Base-by-base conservation (phyloP, 2,888 invertebrate species). In the Alsophila aescularia region DNA sequence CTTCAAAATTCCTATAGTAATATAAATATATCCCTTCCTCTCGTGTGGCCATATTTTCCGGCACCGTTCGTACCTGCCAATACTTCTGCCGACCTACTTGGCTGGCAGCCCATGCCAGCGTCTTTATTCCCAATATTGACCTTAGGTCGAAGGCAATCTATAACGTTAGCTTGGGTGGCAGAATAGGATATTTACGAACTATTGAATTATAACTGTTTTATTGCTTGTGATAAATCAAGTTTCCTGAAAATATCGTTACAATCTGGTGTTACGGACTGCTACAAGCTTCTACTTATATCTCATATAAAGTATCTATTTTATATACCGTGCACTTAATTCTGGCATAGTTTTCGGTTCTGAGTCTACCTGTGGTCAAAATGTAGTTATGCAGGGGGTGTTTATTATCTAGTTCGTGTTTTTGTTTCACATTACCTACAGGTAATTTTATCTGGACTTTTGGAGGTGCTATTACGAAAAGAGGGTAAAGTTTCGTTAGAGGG, bases 41-140 rank as follows among this genome's bases (percentile, higher is more conserved):
- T 41, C 21, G 8, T 29, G 15, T 8, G 15, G 18, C 52, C 34
- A 13, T 44, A 41, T 43, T 48, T 36, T 41, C 29, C 16, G 12
- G 24, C 6, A 31, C 42, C 16, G 45, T 45, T 34, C 32, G 45
- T 53, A 52, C 53, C 58, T 42, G 62, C 64, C 61, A 61, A 59
- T 61, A 58, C 59, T 52, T 49, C 50, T 55, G 56, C 60, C 63
- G 66, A 63, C 66, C 66, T 63, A 66, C 52, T 66, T 66, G 66
- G 66, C 66, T 42, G 29, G 24, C 36, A 42, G 58, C 58, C 58
- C 52, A 32, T 32, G 21, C 48, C 15, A 29, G 29, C 50, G 55
- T 50, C 55, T 58, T 58, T 49, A 58, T 53, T 42, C 58, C 42
- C 58, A 29, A 53, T 50, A 50, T 56, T 56, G 45, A 50, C 55